Evolutionary conservation across 2,888 invertebrate species (phyloP).

Genomic region (Allygus modestus): DNA sequence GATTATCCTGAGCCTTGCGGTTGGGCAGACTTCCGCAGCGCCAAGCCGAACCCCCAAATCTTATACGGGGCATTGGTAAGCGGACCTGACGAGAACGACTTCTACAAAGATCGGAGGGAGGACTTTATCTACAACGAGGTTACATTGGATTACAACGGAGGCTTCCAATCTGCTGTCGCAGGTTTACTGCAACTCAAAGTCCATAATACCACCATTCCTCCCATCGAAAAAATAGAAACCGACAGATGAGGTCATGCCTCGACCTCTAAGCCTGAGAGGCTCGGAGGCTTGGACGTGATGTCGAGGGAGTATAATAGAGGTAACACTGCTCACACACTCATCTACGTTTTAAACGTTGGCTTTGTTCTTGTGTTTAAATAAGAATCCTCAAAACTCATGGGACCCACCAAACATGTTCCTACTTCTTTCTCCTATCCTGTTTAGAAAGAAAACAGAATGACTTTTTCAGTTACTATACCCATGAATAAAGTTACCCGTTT

Average conservation of each 20-base stretch:
- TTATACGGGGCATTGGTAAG: constrained; percentile 79
- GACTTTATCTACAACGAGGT: constrained; percentile 79
- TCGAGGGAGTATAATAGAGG: neutral
- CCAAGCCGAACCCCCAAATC: constrained; percentile 76
- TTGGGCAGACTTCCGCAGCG: constrained; percentile 75
- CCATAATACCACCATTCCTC: neutral
- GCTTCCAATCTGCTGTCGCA: constrained; percentile 77
- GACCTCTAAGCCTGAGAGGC: neutral
- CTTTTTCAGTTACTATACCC: neutral
- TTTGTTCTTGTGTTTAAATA: neutral
- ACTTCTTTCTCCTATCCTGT: neutral
- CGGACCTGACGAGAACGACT: constrained; percentile 77
- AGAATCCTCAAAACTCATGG: neutral
- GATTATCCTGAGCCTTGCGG: constrained; percentile 76
- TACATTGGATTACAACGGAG: constrained; percentile 78
- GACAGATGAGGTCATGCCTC: neutral
- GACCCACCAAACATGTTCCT: constrained; percentile 1
- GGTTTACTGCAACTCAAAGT: constrained; percentile 74
- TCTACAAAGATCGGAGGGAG: constrained; percentile 76
- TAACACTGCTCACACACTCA: neutral
- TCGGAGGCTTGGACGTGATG: neutral
- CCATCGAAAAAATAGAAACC: neutral
- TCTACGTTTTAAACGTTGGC: neutral
- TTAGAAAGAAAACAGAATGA: constrained; percentile 3
- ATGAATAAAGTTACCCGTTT: constrained; percentile 9